Percentiles rank a stretch among this genome's conserved stretches.
Evolutionary conservation across 2,797 vertebrate species (phyloP).

Genomic region (Myiotriccus ornatus): DNA sequence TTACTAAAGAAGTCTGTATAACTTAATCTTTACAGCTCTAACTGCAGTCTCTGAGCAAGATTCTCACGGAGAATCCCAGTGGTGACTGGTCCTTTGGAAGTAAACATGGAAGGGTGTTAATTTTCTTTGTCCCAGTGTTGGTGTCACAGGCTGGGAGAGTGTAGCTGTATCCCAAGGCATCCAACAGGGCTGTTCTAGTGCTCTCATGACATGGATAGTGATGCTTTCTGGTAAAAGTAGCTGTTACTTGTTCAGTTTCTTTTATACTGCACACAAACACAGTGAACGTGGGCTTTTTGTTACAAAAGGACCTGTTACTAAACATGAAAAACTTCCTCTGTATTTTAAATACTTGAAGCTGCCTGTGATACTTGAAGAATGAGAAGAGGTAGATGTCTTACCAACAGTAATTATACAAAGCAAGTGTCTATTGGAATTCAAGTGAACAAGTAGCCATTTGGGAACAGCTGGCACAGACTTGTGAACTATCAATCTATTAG

Average conservation of each 20-base stretch:
- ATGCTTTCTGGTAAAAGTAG: not conserved
- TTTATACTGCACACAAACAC: not conserved
- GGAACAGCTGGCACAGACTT: not conserved
- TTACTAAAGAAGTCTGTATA: not conserved
- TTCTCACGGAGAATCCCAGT: fast-evolving
- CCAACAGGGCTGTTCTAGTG: not conserved
- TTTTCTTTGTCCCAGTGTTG: not conserved
- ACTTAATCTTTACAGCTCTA: not conserved
- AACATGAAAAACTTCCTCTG: not conserved
- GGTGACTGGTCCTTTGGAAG: not conserved
- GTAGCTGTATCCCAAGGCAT: not conserved
- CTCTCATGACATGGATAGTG: not conserved
- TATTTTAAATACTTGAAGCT: not conserved
- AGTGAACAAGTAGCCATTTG: not conserved
- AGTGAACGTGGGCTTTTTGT: not conserved
- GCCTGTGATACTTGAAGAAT: not conserved
- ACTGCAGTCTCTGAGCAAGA: not conserved
- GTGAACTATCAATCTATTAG: not conserved
- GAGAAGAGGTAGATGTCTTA: not conserved
- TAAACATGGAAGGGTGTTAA: not conserved
- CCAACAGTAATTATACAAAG: not conserved
- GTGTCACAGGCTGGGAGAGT: not conserved
- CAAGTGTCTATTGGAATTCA: not conserved
- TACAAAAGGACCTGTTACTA: not conserved
- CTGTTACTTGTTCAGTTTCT: not conserved